These are phyloP conservation scores for Leptinotarsa tumamoca DNA, from an alignment of 2,888 invertebrate species.

Conservation along the genomic window DNA sequence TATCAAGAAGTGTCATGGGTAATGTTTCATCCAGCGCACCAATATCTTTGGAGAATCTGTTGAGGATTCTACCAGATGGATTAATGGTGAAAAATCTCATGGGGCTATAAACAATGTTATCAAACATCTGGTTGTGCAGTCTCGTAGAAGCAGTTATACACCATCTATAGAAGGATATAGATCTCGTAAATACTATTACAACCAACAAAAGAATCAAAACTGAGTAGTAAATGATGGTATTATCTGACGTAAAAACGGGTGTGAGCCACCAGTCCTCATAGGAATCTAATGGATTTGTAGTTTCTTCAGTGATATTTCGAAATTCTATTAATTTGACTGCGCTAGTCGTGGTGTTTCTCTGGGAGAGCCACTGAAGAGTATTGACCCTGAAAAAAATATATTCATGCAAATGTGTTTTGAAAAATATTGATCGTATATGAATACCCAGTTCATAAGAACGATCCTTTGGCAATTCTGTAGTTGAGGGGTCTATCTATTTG, in stretches of 20 bases:
- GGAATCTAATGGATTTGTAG: too few species aligned
- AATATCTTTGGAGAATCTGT: conserved; percentile 81
- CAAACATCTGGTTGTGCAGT: conserved; percentile 70
- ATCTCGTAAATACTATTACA: conserved; percentile 64
- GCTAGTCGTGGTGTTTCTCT: neutral
- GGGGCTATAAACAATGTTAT: conserved; percentile 72
- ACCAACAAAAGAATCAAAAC: conserved; percentile 21
- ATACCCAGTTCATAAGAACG: too few species aligned
- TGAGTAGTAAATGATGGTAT: conserved; percentile 28
- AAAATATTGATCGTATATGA: neutral
- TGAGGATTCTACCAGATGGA: conserved; percentile 74
- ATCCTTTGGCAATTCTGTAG: too few species aligned
- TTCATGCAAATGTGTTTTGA: neutral
- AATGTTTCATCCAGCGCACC: conserved; percentile 57
- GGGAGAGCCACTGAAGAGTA: neutral
- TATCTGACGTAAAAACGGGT: conserved; percentile 25
- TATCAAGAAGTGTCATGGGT: conserved; percentile 34
- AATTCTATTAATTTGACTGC: neutral
- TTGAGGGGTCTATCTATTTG: too few species aligned
- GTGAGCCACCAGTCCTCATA: conserved; percentile 27
- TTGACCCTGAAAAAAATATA: conserved; percentile 50
- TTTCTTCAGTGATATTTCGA: too few species aligned
- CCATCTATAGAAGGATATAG: conserved; percentile 68
- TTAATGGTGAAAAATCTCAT: conserved; percentile 80
- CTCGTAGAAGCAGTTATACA: conserved; percentile 70